phyloP scores from a whole-genome alignment of 1,140 invertebrate genomes.

The Drosophila willistoni region DNA sequence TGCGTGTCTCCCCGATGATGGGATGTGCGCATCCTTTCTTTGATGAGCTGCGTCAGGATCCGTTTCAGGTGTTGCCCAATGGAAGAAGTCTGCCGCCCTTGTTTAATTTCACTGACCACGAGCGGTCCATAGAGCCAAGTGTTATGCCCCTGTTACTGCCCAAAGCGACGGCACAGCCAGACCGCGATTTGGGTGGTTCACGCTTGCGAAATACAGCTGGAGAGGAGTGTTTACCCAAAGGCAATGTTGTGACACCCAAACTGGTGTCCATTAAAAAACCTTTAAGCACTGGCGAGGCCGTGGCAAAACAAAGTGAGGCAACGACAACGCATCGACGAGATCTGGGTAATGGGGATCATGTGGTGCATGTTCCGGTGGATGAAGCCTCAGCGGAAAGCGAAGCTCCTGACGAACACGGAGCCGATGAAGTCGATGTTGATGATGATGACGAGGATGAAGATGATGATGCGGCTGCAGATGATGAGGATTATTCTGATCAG shows the following conservation, averaged over 20 bases:
- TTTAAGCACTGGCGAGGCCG: neutral
- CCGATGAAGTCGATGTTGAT: slow-evolving; percentile 16
- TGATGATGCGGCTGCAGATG: neutral
- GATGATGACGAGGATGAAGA: slow-evolving; percentile 26
- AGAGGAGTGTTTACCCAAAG: slow-evolving; percentile 31
- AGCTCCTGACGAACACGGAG: slow-evolving; percentile 14
- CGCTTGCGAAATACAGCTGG: slow-evolving; percentile 47
- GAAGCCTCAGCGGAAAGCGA: slow-evolving; percentile 26
- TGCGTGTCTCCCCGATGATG: slow-evolving; percentile 42
- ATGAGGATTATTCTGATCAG: slow-evolving; percentile 27
- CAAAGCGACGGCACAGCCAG: neutral
- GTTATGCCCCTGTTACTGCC: slow-evolving; percentile 39
- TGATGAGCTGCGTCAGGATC: slow-evolving; percentile 64
- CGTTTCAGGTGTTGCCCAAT: slow-evolving; percentile 56
- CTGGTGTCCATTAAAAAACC: neutral
- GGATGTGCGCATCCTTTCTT: slow-evolving; percentile 70
- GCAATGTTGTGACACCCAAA: neutral
- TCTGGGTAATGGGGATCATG: slow-evolving; percentile 60
- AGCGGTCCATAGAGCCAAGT: slow-evolving; percentile 51
- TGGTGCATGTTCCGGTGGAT: slow-evolving; percentile 9
- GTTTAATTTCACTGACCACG: slow-evolving; percentile 63
- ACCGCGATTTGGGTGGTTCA: neutral
- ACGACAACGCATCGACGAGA: slow-evolving; percentile 28
- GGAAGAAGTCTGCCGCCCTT: slow-evolving; percentile 49
- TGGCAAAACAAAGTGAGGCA: neutral